These are phyloP conservation scores for Stratiolaelaps scimitus DNA, from an alignment of 1,140 invertebrate genomes.

Conservation along the genomic window DNA sequence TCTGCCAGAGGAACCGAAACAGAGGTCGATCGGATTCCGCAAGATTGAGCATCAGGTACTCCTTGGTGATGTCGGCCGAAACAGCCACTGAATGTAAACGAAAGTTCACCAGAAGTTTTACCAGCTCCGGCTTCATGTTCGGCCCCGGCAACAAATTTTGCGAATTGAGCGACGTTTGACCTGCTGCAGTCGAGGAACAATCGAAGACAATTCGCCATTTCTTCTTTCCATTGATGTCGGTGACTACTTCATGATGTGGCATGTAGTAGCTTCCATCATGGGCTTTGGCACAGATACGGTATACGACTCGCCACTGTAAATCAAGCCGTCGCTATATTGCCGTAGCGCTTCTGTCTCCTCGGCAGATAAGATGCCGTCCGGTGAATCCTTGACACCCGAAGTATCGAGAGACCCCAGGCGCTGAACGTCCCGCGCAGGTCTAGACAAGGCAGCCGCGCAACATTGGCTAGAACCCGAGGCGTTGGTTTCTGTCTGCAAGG, in stretches of 20 bases:
- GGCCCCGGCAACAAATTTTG: neutral
- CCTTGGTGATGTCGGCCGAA: conserved; percentile 5
- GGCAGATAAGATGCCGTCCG: no score
- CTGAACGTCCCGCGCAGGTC: no score
- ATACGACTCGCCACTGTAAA: no score
- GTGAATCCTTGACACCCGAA: no score
- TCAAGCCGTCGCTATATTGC: no score
- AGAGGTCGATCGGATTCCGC: neutral
- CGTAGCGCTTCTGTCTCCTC: no score
- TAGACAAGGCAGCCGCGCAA: no score
- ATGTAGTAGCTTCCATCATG: neutral
- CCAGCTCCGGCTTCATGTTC: neutral
- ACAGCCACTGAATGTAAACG: neutral
- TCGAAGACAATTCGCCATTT: neutral
- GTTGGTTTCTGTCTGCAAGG: no score
- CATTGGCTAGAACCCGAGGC: no score
- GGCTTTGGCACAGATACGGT: no score
- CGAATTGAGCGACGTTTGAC: neutral
- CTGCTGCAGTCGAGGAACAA: no score
- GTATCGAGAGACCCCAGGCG: no score
- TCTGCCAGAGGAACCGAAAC: neutral
- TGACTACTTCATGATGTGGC: conserved; percentile 7
- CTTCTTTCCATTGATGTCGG: neutral
- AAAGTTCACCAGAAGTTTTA: conserved; percentile 2
- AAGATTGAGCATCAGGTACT: neutral